Percentiles rank a stretch among this genome's conserved stretches.
These are phyloP conservation scores for Lagorchestes hirsutus DNA, from an alignment of 2,797 vertebrate genomes.

Conservation along the genomic window DNA sequence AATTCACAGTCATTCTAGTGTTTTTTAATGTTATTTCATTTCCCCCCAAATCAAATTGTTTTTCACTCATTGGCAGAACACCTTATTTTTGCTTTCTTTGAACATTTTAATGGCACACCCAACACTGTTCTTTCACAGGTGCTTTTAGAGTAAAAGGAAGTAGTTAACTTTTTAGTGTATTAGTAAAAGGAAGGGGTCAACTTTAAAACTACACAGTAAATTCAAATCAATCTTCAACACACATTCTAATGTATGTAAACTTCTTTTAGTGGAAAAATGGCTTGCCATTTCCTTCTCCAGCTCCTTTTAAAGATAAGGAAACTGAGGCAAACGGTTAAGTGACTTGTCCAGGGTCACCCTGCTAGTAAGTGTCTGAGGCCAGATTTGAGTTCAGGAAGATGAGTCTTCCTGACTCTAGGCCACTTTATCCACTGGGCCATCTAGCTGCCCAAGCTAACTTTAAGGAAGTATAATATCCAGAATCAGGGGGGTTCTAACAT, in stretches of 20 bases:
- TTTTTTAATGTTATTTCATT: neutral
- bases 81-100: accelerated
- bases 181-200: neutral
- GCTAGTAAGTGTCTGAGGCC: neutral
- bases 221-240: neutral
- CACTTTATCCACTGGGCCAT: neutral
- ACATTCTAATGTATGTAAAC: neutral
- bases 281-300: neutral
- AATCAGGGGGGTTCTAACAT: neutral
- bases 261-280: neutral
- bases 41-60: neutral
- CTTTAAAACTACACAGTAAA: neutral
- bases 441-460: neutral
- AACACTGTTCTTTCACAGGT: neutral
- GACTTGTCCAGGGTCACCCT: neutral
- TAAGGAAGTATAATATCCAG: neutral
- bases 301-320: neutral
- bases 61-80: neutral
- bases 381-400: neutral
- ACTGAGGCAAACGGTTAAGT: neutral
- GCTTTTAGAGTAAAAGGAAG: neutral
- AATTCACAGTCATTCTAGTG: neutral
- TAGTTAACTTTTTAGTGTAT: neutral
- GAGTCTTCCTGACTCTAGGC: neutral
- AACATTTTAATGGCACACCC: neutral